A percentile compares a stretch with the other conserved stretches of the same genome.
phyloP scores from a whole-genome alignment of 2,113 vertebrate genomes.

The Ginglymostoma cirratum region DNA sequence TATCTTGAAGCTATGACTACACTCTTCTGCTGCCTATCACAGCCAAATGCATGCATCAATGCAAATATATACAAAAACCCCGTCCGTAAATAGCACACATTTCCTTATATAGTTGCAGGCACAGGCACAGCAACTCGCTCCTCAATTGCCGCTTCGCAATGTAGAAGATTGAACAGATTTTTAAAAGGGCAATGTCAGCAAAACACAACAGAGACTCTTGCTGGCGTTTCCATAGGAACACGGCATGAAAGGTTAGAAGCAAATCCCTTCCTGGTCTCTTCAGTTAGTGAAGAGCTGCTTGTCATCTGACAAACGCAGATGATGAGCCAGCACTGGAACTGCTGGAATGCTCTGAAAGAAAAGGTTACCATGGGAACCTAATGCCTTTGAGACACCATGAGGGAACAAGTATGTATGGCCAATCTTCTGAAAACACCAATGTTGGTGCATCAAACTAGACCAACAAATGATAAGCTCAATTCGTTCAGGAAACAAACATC shows the following conservation, averaged over 20 bases:
- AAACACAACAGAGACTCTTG: background rate
- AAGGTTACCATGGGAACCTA: background rate
- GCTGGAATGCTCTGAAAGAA: background rate
- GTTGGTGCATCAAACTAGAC: too few species aligned
- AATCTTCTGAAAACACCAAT: background rate
- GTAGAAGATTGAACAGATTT: background rate
- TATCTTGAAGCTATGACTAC: background rate
- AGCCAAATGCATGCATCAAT: background rate
- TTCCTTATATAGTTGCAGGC: slow-evolving; percentile 6
- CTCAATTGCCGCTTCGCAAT: background rate
- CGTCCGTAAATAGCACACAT: background rate
- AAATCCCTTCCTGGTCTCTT: background rate
- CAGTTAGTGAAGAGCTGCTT: background rate
- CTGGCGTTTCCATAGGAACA: background rate
- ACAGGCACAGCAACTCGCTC: background rate
- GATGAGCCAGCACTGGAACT: background rate
- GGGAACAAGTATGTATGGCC: background rate
- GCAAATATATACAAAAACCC: slow-evolving; percentile 8
- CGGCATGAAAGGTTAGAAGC: background rate
- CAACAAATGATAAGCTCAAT: background rate
- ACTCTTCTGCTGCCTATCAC: background rate
- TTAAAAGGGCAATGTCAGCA: background rate
- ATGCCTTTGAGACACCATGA: background rate
- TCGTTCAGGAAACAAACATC: background rate
- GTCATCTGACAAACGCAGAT: background rate